A percentile compares a stretch with the other conserved stretches of the same genome.
These are phyloP conservation scores for Gonatopus flavifemur DNA, from an alignment of 1,140 invertebrate species.

Conservation along the genomic window DNA sequence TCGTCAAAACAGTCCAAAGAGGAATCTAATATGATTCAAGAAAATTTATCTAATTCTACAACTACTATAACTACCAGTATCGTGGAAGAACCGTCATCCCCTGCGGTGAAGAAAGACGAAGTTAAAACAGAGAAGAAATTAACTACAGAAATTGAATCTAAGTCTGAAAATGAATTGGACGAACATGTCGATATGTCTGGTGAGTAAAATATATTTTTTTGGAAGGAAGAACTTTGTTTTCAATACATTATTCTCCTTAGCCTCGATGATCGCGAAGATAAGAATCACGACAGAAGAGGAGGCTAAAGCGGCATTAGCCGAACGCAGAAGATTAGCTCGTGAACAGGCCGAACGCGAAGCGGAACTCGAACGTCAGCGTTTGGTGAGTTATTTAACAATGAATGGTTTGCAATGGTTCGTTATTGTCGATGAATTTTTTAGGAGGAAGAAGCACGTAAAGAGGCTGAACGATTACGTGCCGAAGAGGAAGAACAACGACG, in stretches of 20 bases:
- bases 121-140: slow-evolving; percentile 38
- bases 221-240: slow-evolving; percentile 4
- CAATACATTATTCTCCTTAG: slow-evolving; percentile 41
- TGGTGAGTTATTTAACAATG: slow-evolving; percentile 44
- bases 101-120: slow-evolving; percentile 33
- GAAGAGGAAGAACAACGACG: slow-evolving; percentile 81
- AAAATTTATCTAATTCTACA: slow-evolving; percentile 20
- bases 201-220: slow-evolving; percentile 21
- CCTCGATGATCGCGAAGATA: slow-evolving; percentile 72
- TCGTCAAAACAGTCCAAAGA: slow-evolving; percentile 35
- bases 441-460: slow-evolving; percentile 72
- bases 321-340: slow-evolving; percentile 76
- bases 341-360: slow-evolving; percentile 86
- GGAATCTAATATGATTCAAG: slow-evolving; percentile 32
- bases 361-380: slow-evolving; percentile 75
- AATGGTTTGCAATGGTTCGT: neutral
- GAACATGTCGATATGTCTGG: slow-evolving; percentile 55
- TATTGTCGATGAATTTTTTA: slow-evolving; percentile 35
- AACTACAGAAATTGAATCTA: slow-evolving; percentile 27
- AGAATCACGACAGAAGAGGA: slow-evolving; percentile 85
- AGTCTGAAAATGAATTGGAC: slow-evolving; percentile 38
- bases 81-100: slow-evolving; percentile 19
- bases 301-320: slow-evolving; percentile 85
- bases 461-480: slow-evolving; percentile 72
- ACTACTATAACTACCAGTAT: no score